Base-by-base conservation (phyloP, 92 coral and sea anemone species). In the Phenganax stokvisi region DNA sequence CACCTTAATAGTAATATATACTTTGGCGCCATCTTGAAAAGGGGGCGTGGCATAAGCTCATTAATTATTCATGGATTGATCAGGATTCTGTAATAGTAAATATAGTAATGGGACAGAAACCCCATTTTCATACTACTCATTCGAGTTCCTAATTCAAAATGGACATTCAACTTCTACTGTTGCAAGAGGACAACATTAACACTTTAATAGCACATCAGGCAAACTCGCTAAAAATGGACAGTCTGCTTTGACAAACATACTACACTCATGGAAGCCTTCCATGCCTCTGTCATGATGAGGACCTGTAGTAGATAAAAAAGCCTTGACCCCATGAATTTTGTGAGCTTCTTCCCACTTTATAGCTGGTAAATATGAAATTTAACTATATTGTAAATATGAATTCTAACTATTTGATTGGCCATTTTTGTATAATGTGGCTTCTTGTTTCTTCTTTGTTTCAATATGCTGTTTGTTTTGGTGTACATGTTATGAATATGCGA, bases 401-500 rank as follows among this genome's bases (percentile, higher is more conserved):
- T 57, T 15, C 16, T 6, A 30, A 80, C 4, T 28, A 80, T 47
- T 51, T 68, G 51, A 52, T 28, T 47, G 57, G 67, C 84, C 37
- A 72, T 25, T 37, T 81, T 83, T 16, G 83, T 75, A 59, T 83
- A 83, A 9, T 54, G 15, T 17, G 56, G 74, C 64, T 83, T 87
- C 65, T 80, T 80, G 66, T 77, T 55, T 57, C 85, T 74, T 57
- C 71, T 84, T 13, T 57, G 56, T 20, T 80, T 87, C 55, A 87
- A 51, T 61, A 87, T 15, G 11, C 60, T 77, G 28, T 87, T 67
- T 13, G 87, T 76, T 76, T 84, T 84, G 30, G 90, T 72, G 44
- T 47, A 47, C 12, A 87, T 81, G 8, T 76, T 78, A 76, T 86
- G 85, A 70, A 85, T 52, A 60, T 80, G 85, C 12, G 88, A 20